Conservation (phyloP, 2,113 vertebrate species). For the Rana temporaria region DNA sequence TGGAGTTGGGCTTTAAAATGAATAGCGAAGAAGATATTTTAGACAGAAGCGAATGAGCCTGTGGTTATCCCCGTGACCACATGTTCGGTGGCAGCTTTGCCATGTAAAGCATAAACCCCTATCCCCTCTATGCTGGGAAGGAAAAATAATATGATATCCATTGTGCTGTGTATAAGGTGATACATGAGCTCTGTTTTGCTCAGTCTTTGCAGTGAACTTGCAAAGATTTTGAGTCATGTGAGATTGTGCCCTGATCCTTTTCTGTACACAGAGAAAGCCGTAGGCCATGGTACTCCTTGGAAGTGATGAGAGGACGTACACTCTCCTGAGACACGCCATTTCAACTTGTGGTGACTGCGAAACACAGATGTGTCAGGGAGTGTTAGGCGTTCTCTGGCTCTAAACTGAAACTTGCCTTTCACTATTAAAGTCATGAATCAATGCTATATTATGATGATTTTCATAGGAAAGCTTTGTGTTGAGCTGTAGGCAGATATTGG, state of each 20-base stretch:
- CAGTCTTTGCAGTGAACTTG: conserved; percentile 38
- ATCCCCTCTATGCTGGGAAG: too few relatives aligned
- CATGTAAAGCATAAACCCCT: too few relatives aligned
- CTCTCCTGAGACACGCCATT: conserved; percentile 62
- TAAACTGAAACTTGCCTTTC: conserved; percentile 31
- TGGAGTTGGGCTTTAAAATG: too few relatives aligned
- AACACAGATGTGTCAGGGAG: conserved; percentile 62
- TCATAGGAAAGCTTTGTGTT: conserved; percentile 14
- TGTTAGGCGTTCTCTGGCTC: conserved; percentile 54
- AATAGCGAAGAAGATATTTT: too few relatives aligned
- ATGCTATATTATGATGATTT: conserved; percentile 12
- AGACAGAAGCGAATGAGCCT: too few relatives aligned
- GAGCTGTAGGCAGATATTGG: conserved; percentile 31
- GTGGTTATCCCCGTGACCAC: too few relatives aligned
- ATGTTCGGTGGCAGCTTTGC: too few relatives aligned
- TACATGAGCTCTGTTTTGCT: conserved; percentile 19
- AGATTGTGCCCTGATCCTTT: conserved; percentile 59
- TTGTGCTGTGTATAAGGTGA: not conserved
- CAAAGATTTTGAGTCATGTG: conserved; percentile 29
- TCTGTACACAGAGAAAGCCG: conserved; percentile 62
- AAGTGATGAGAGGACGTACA: conserved; percentile 62
- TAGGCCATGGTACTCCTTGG: conserved; percentile 61
- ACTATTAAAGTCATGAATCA: conserved; percentile 7
- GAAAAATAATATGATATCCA: not conserved
- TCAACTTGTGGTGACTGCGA: conserved; percentile 54